phyloP scores from a whole-genome alignment of 2,113 vertebrate species.

The Prinia subflava region DNA sequence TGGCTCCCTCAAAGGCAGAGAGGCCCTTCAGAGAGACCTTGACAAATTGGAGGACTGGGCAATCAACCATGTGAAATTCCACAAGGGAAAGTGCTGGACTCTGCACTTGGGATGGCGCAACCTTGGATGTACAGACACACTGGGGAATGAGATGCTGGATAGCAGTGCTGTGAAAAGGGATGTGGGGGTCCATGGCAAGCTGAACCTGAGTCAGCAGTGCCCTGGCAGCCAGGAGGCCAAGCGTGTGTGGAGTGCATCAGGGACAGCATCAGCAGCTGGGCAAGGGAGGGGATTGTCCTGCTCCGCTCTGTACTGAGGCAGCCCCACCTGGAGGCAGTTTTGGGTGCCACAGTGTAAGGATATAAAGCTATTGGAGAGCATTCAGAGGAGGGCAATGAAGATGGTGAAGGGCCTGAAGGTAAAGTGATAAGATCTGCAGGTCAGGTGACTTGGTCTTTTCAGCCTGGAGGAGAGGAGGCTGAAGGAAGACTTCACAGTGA shows the following conservation, averaged over 20 bases:
- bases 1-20: too few species aligned
- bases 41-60: neutral
- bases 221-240: neutral
- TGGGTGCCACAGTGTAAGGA: too few species aligned
- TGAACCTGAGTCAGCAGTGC: neutral
- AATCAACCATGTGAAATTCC: neutral
- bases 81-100: accelerated
- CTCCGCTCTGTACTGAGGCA: accelerated
- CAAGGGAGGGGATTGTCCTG: too few species aligned
- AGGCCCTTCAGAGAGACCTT: too few species aligned
- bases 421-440: neutral
- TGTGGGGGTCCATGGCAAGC: accelerated
- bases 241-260: accelerated
- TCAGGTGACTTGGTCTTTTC: neutral
- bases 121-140: accelerated
- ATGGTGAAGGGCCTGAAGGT: neutral
- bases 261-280: accelerated
- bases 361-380: neutral
- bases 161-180: neutral
- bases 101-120: neutral
- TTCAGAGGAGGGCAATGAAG: neutral
- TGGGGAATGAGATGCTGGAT: neutral
- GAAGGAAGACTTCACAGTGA: neutral
- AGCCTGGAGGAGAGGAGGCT: neutral
- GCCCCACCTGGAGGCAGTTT: neutral